A percentile compares a stretch with the other conserved stretches of the same genome.
Evolutionary conservation across 1,140 invertebrate genomes (phyloP).

Genomic region (Platyscapa corneri): DNA sequence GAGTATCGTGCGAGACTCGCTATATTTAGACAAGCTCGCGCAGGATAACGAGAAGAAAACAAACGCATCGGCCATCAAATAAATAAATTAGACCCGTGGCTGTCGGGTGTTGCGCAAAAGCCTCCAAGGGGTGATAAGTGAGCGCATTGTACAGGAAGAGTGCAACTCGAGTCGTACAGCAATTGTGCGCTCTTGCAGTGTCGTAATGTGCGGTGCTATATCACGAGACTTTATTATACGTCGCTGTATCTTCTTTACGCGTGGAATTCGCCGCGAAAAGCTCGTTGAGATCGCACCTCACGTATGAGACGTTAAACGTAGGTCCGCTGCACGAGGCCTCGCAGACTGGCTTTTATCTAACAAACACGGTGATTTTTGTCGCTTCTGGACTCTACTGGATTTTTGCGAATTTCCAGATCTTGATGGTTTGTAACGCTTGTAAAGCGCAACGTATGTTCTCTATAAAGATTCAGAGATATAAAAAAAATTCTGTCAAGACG

Average conservation of each 20-base stretch:
- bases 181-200: neutral
- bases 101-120: neutral
- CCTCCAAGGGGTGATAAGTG: neutral
- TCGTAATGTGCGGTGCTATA: neutral
- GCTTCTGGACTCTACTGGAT: neutral
- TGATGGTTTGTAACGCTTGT: neutral
- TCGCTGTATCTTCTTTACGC: constrained; percentile 29
- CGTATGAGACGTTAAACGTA: constrained; percentile 38
- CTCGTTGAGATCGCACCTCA: constrained; percentile 45
- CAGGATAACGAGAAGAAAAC: neutral
- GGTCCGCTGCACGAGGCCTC: neutral
- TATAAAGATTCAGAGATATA: constrained; percentile 42
- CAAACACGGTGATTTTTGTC: constrained; percentile 1
- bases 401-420: constrained; percentile 36
- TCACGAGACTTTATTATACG: constrained; percentile 13
- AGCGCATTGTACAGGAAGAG: neutral
- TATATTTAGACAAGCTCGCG: too few species aligned
- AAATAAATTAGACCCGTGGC: neutral
- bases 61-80: neutral
- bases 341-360: neutral
- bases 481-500: constrained; percentile 26
- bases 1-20: neutral
- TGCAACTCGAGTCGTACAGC: neutral
- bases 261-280: constrained; percentile 30
- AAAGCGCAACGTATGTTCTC: neutral